Percentiles rank a stretch among this genome's conserved stretches.
Conservation (phyloP, 2,113 vertebrate genomes). For the Columbina picui region DNA sequence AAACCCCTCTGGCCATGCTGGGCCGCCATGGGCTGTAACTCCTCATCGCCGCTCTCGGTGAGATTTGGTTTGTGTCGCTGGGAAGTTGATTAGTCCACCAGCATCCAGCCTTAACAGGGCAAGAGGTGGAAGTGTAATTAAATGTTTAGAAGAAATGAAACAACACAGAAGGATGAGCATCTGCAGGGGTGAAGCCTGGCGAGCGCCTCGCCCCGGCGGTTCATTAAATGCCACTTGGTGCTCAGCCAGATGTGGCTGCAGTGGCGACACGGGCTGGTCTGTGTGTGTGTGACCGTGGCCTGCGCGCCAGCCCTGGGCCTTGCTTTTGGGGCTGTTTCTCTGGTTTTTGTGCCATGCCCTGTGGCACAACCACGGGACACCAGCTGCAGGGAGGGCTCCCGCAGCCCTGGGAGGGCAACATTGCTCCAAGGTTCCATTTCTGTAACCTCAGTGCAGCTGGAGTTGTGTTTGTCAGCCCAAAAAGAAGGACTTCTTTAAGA, state of each 20-base stretch:
- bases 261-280: fast-evolving
- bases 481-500: not conserved
- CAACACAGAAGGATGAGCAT: not conserved
- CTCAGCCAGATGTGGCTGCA: not conserved
- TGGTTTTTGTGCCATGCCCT: not conserved
- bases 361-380: too few species aligned
- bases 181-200: not conserved
- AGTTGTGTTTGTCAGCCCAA: not conserved
- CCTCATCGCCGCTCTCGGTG: not conserved
- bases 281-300: not conserved
- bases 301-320: fast-evolving
- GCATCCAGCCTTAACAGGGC: not conserved
- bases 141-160: not conserved
- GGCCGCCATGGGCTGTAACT: not conserved
- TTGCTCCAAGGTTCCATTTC: not conserved
- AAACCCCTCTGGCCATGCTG: not conserved
- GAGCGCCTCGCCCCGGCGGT: not conserved
- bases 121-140: not conserved
- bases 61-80: not conserved
- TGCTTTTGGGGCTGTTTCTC: not conserved
- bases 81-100: not conserved
- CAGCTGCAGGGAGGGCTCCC: not conserved
- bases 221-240: not conserved
- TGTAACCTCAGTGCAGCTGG: fast-evolving
- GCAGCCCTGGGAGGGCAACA: not conserved